Evolutionary conservation across 2,888 invertebrate species (phyloP).

Genomic region (Lepidocyrtoides sp.): DNA sequence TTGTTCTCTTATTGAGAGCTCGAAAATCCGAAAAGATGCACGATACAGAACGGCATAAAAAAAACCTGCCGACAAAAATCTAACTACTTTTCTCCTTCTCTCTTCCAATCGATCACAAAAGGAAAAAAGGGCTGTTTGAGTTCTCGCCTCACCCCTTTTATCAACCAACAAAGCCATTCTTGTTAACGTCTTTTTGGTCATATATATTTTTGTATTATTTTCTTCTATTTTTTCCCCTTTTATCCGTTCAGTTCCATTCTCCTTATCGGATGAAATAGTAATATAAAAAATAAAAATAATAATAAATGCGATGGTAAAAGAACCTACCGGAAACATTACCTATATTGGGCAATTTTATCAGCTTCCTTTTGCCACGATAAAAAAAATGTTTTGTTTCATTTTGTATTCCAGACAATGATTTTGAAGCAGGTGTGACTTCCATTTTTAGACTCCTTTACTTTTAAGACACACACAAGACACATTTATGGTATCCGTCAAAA

Average conservation of each 20-base stretch:
- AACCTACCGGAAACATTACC: constrained; percentile 44
- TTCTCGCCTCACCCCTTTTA: constrained; percentile 49
- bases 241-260: neutral
- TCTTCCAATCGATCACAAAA: constrained; percentile 60
- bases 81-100: constrained; percentile 1
- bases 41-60: neutral
- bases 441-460: neutral
- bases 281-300: constrained; percentile 61
- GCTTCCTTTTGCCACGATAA: neutral
- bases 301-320: constrained; percentile 64
- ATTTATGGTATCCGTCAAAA: neutral
- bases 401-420: neutral
- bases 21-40: neutral
- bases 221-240: neutral
- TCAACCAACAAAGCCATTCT: constrained; percentile 45
- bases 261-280: constrained; percentile 59
- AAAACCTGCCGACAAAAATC: constrained; percentile 24
- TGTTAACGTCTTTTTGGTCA: constrained; percentile 23
- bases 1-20: constrained; percentile 16
- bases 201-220: constrained; percentile 23
- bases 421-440: constrained; percentile 14
- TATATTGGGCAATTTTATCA: constrained; percentile 35
- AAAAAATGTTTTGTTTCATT: constrained; percentile 7
- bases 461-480: neutral
- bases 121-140: constrained; percentile 42